Conservation (phyloP, 2,797 vertebrate species). For the Danio kyathit region DNA sequence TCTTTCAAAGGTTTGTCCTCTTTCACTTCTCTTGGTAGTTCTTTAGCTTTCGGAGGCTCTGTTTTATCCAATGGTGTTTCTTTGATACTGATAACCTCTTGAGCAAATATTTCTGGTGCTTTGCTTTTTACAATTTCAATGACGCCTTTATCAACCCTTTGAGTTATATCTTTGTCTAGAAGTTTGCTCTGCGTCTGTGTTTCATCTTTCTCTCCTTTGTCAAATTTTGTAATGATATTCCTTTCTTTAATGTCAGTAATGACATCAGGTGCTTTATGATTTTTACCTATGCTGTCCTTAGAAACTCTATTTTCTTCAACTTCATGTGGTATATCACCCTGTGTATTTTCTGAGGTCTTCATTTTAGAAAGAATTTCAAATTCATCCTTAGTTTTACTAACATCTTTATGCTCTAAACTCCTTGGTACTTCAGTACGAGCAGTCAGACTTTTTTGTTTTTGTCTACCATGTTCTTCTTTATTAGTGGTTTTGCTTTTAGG, state of each 20-base stretch:
- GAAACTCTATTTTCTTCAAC: not conserved
- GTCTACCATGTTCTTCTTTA: not conserved
- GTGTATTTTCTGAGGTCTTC: slow-evolving; percentile 4
- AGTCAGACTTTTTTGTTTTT: slow-evolving; percentile 1
- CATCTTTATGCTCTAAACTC: not conserved
- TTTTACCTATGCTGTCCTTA: slow-evolving; percentile 25
- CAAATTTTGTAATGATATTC: slow-evolving; percentile 28
- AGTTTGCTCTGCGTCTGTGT: slow-evolving; percentile 5
- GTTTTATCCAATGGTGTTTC: slow-evolving; percentile 2
- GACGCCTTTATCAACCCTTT: slow-evolving; percentile 11
- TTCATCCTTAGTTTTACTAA: slow-evolving; percentile 17
- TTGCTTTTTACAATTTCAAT: slow-evolving; percentile 5
- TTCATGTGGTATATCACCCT: not conserved
- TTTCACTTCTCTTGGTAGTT: slow-evolving; percentile 18
- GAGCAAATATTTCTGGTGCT: slow-evolving; percentile 37
- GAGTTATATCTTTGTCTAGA: slow-evolving; percentile 3
- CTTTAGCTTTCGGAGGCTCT: slow-evolving; percentile 14
- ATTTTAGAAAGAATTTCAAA: slow-evolving; percentile 9
- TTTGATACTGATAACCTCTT: slow-evolving; percentile 42
- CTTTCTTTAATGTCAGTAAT: slow-evolving; percentile 34
- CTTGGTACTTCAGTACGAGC: not conserved
- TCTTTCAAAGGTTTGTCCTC: slow-evolving; percentile 17
- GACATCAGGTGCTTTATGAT: slow-evolving; percentile 25
- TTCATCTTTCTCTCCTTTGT: slow-evolving; percentile 1
- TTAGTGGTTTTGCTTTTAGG: slow-evolving; percentile 10